Evolutionary conservation across 2,888 invertebrate genomes (phyloP), one percentile per base, ranked within the genome.

Genomic region (Ophioninae sp.): DNA sequence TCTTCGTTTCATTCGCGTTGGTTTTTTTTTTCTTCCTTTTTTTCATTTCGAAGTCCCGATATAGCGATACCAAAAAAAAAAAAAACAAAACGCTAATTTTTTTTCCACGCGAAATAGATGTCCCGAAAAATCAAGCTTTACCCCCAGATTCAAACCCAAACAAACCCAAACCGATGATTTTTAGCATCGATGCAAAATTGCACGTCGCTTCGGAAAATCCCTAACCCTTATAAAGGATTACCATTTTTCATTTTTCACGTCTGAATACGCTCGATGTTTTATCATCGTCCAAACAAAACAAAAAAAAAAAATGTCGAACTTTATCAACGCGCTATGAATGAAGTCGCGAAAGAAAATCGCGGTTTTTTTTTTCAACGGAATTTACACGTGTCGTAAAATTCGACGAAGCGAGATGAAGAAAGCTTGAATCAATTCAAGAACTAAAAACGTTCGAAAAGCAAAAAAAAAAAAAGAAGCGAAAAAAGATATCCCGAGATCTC

Each of bases 351-450:
- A 30, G 30, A 69, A 64, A 41, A 71, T 41, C 41, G 44, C 41
- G 30, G 30, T 30, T 1, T 30, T 30, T 8, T 72, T 71, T 75
- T 56, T 51, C 44, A 64, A 59, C 44, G 37, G 63, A 68, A 63
- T 56, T 73, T 58, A 20, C 51, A 61, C 73, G 77, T 73, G 73
- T 82, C 81, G 73, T 58, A 17, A 56, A 56, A 75, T 67, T 65
- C 39, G 22, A 58, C 67, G 61, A 10, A 20, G 30, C 30, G 13
- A 65, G 59, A 9, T 13, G 44, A 20, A 39, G 51, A 30, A 20
- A 58, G 39, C 58, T 76, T 72, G 20, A 65, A 51, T 41, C 64
- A 51, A 59, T 39, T 59, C 72, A 56, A 39, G 22, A 41, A 51
- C 22, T 41, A 63, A 41, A 61, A 41, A 41, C 20, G 64, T 68